Conservation (phyloP, 64 coral and sea anemone species). For the Montipora efflorescens region DNA sequence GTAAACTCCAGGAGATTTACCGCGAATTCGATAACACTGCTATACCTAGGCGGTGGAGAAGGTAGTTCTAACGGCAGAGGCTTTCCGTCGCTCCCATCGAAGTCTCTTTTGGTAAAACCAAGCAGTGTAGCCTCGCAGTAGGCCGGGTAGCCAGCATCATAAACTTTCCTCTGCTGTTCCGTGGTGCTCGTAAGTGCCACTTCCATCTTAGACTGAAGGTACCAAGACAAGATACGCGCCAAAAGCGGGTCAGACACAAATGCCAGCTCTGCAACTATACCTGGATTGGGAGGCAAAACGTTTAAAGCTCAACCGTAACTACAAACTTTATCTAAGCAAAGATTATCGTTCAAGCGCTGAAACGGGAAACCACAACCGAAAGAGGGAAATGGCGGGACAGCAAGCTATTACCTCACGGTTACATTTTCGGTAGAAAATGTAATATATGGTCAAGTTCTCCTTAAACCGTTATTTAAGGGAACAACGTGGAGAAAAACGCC, state of each 20-base stretch:
- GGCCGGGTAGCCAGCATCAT: slow-evolving; percentile 70
- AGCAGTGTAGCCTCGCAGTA: slow-evolving; percentile 87
- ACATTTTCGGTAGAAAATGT: too few relatives aligned
- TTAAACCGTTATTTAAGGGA: too few relatives aligned
- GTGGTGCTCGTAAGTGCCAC: slow-evolving; percentile 74
- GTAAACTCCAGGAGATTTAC: slow-evolving; percentile 89
- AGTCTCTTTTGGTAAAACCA: slow-evolving; percentile 65
- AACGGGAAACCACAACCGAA: too few relatives aligned
- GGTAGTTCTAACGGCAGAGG: slow-evolving; percentile 76
- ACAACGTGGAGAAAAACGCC: too few relatives aligned
- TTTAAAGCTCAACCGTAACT: neutral
- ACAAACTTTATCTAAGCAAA: too few relatives aligned
- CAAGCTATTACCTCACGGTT: too few relatives aligned
- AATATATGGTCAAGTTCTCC: too few relatives aligned
- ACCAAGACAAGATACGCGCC: slow-evolving; percentile 81
- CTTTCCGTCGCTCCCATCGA: slow-evolving; percentile 69
- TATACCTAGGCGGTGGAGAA: slow-evolving; percentile 61
- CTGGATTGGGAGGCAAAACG: slow-evolving; percentile 12
- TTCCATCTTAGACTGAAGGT: slow-evolving; percentile 83
- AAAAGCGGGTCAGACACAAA: slow-evolving; percentile 83
- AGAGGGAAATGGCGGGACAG: too few relatives aligned
- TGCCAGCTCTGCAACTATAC: slow-evolving; percentile 81
- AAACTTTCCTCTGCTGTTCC: slow-evolving; percentile 85
- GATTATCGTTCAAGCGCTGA: too few relatives aligned
- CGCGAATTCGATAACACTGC: slow-evolving; percentile 82